These are phyloP conservation scores for Apis dorsata DNA, from an alignment of 1,140 invertebrate genomes.

Conservation along the genomic window DNA sequence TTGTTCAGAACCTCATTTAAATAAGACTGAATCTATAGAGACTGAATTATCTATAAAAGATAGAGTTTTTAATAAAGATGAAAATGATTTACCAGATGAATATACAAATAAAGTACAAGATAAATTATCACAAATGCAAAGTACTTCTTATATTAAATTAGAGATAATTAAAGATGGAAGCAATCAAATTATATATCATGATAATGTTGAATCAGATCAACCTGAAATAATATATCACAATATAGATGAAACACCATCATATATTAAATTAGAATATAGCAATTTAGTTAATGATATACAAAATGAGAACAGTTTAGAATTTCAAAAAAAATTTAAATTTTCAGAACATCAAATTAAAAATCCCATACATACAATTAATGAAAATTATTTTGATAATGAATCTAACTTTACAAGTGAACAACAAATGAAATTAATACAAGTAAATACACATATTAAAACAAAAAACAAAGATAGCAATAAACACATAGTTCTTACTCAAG, in stretches of 20 bases:
- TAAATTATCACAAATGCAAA: constrained; percentile 39
- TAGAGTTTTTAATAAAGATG: constrained; percentile 27
- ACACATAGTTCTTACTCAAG: constrained; percentile 34
- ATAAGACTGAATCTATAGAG: constrained; percentile 64
- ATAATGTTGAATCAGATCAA: constrained; percentile 21
- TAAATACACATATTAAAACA: constrained; percentile 25
- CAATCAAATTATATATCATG: constrained; percentile 37
- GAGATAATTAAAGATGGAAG: constrained; percentile 29
- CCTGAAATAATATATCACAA: constrained; percentile 45
- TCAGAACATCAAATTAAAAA: constrained; percentile 24
- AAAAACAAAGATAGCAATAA: constrained; percentile 32
- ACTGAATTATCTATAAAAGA: constrained; percentile 64
- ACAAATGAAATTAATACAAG: constrained; percentile 42
- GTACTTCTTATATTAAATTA: constrained; percentile 49
- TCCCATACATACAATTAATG: constrained; percentile 18
- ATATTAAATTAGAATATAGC: constrained; percentile 47
- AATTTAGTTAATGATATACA: constrained; percentile 45
- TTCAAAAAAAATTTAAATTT: constrained; percentile 30
- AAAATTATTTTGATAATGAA: constrained; percentile 28
- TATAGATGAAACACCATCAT: constrained; percentile 30
- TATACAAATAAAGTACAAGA: constrained; percentile 28
- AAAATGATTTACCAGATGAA: constrained; percentile 30
- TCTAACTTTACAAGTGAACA: constrained; percentile 10
- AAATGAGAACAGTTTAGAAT: constrained; percentile 8
- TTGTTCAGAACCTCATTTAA: constrained; percentile 54